Conservation (phyloP, 1,140 invertebrate species). For the Melitaea cinxia region DNA sequence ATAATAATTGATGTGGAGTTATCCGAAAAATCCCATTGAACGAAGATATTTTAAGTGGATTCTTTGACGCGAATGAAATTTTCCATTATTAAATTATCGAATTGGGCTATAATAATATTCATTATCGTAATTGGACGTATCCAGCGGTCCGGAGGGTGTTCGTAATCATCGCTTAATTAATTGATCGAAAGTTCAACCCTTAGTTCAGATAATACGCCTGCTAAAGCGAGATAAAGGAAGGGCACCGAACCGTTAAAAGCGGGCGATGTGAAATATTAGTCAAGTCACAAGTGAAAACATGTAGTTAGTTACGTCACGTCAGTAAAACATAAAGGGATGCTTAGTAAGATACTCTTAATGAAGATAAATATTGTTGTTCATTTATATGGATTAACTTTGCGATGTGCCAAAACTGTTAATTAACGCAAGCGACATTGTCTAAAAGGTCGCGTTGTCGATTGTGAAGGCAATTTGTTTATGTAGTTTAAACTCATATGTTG, state of each 20-base stretch:
- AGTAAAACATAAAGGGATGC: constrained; percentile 75
- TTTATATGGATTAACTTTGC: constrained; percentile 72
- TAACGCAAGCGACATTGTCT: constrained; percentile 28
- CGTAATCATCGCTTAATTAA: constrained; percentile 77
- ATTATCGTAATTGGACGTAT: constrained; percentile 70
- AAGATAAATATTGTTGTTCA: constrained; percentile 78
- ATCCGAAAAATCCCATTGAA: constrained; percentile 3
- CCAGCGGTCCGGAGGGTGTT: constrained; percentile 54
- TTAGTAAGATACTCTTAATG: constrained; percentile 73
- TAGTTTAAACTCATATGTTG: neutral
- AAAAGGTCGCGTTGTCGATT: constrained; percentile 7
- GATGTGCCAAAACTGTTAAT: constrained; percentile 60
- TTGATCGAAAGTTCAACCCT: constrained; percentile 78
- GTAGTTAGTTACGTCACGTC: constrained; percentile 73
- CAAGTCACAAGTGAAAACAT: constrained; percentile 74
- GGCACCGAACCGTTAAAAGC: constrained; percentile 71
- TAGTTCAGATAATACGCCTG: constrained; percentile 74
- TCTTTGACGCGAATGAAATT: constrained; percentile 49
- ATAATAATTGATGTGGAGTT: neutral
- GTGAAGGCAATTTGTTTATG: neutral
- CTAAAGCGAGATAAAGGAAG: constrained; percentile 75
- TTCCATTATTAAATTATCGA: constrained; percentile 63
- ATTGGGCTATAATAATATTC: constrained; percentile 65
- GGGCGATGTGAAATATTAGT: constrained; percentile 77
- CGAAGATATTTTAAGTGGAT: constrained; percentile 37